Conservation (phyloP, 2,888 invertebrate genomes). For the Eristalinus sepulchralis region DNA sequence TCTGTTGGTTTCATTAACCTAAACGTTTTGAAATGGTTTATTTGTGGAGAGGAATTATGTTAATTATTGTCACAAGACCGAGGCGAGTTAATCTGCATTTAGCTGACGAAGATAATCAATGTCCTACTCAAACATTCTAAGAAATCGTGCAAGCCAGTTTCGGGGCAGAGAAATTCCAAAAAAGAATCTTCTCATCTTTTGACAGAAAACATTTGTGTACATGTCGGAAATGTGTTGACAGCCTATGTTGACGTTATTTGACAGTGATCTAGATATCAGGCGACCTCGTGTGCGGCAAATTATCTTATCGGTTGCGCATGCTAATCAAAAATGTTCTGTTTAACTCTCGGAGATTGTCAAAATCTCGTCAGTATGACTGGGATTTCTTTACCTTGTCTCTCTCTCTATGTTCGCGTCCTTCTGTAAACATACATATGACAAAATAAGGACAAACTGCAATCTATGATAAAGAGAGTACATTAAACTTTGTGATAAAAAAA, state of each 20-base stretch:
- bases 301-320: slow-evolving; percentile 40
- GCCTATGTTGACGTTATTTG: slow-evolving; percentile 7
- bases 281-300: slow-evolving; percentile 28
- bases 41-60: neutral
- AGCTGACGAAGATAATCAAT: slow-evolving; percentile 18
- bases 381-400: neutral
- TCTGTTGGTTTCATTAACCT: no score
- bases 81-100: neutral
- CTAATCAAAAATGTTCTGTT: neutral
- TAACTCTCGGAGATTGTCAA: neutral
- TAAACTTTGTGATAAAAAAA: neutral
- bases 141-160: no score
- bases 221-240: slow-evolving; percentile 3
- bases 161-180: no score
- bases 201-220: neutral
- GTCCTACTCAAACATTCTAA: no score
- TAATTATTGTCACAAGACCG: slow-evolving; percentile 7
- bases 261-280: slow-evolving; percentile 33
- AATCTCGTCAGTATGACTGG: neutral
- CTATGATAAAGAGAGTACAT: neutral
- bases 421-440: no score
- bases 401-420: neutral
- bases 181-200: neutral
- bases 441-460: no score
- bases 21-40: no score